phyloP scores from a whole-genome alignment of 92 coral and sea anemone species.

The Palythoa grandiflora region DNA sequence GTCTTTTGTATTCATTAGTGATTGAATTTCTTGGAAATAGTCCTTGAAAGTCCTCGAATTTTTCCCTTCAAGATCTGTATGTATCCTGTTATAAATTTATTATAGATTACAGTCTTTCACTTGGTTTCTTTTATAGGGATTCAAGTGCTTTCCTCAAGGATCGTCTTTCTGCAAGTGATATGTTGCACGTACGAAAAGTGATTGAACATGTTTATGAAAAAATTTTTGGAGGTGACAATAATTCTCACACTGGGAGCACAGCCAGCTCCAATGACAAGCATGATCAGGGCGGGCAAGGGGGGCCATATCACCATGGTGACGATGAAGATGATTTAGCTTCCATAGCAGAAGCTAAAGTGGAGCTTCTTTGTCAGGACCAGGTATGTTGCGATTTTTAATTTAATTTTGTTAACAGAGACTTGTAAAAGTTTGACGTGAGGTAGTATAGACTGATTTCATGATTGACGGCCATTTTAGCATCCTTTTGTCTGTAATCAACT shows the following conservation, averaged over 20 bases:
- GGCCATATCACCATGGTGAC: constrained; percentile 46
- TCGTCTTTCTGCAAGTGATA: constrained; percentile 98
- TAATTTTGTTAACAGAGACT: neutral
- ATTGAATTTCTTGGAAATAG: too few relatives aligned
- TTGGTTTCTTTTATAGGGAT: neutral
- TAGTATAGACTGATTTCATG: too few relatives aligned
- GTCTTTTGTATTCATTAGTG: too few relatives aligned
- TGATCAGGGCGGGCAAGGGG: constrained; percentile 75
- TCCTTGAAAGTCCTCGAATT: too few relatives aligned
- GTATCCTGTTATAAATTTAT: too few relatives aligned
- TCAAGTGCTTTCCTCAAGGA: constrained; percentile 64
- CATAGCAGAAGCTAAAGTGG: constrained; percentile 92
- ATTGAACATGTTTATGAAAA: constrained; percentile 97
- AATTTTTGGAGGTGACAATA: constrained; percentile 80
- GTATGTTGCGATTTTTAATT: constrained; percentile 34
- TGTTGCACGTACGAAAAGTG: constrained; percentile 97
- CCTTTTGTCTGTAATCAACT: too few relatives aligned
- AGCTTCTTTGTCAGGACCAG: constrained; percentile 96
- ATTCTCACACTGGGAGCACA: constrained; percentile 69
- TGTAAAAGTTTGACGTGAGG: too few relatives aligned
- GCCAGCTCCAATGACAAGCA: constrained; percentile 76
- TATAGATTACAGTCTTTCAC: too few relatives aligned
- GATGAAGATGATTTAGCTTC: constrained; percentile 81
- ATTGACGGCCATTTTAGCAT: too few relatives aligned
- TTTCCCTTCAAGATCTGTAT: too few relatives aligned